phyloP scores from a whole-genome alignment of 1,140 invertebrate genomes.

The Myzus persicae region DNA sequence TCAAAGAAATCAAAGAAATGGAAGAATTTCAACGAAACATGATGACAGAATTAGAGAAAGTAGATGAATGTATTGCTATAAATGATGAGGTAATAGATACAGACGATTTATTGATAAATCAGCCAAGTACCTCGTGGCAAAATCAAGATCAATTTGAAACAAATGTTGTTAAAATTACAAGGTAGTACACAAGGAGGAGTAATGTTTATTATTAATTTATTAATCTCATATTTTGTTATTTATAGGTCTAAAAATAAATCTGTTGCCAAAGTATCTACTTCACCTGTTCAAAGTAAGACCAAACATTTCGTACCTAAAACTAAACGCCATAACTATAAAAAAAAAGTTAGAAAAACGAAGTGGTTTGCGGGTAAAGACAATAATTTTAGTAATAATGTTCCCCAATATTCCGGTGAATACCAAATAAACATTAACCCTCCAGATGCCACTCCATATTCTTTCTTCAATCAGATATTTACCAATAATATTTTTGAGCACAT shows the following conservation, averaged over 20 bases:
- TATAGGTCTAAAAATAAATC: slow-evolving; percentile 11
- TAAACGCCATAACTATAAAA: too few species aligned
- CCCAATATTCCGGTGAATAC: too few species aligned
- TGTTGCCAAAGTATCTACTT: slow-evolving; percentile 12
- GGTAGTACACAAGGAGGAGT: not conserved
- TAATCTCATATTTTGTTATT: slow-evolving; percentile 8
- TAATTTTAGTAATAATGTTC: too few species aligned
- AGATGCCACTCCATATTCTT: not conserved
- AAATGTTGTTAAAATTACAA: not conserved
- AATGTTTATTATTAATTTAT: slow-evolving; percentile 8
- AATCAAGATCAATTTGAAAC: not conserved
- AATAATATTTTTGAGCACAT: not conserved
- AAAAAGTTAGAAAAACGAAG: too few species aligned
- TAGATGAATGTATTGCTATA: slow-evolving; percentile 7
- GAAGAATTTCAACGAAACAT: too few species aligned
- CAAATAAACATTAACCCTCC: slow-evolving; percentile 1
- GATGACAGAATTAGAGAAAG: too few species aligned
- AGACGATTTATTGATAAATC: not conserved
- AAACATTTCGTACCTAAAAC: too few species aligned
- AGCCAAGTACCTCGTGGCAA: not conserved
- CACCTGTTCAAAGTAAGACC: too few species aligned
- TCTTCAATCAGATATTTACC: not conserved
- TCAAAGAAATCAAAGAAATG: too few species aligned
- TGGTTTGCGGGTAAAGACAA: too few species aligned
- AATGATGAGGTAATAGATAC: slow-evolving; percentile 1